Evolutionary conservation across 2,888 invertebrate genomes (phyloP).

Genomic region (Drosophila recens): DNA sequence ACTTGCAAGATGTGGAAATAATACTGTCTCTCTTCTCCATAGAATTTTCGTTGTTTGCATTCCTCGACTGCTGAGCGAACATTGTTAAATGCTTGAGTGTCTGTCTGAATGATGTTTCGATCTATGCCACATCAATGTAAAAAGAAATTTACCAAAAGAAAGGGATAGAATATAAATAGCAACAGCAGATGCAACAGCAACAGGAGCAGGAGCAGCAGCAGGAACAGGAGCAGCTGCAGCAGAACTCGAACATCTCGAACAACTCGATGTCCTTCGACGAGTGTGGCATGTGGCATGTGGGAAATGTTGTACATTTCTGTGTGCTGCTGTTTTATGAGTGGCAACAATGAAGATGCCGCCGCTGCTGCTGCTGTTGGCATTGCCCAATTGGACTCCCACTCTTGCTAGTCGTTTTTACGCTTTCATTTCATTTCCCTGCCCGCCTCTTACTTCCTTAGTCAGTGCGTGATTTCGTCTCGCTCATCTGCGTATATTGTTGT

Average conservation of each 20-base stretch:
- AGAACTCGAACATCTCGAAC: slow-evolving; percentile 37
- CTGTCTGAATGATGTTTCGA: slow-evolving; percentile 6
- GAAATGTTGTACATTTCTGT: slow-evolving; percentile 53
- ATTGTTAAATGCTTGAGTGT: slow-evolving; percentile 15
- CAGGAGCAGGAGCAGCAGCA: slow-evolving; percentile 21
- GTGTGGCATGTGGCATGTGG: slow-evolving; percentile 62
- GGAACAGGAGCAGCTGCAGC: slow-evolving; percentile 21
- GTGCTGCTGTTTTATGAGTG: slow-evolving; percentile 52
- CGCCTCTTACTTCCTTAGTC: neutral
- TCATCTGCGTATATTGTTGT: slow-evolving; percentile 20
- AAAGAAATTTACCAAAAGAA: slow-evolving; percentile 49
- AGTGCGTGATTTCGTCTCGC: slow-evolving; percentile 53
- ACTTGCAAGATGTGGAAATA: neutral
- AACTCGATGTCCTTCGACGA: slow-evolving; percentile 46
- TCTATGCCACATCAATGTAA: slow-evolving; percentile 46
- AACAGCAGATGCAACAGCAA: slow-evolving; percentile 25
- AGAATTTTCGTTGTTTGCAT: slow-evolving; percentile 46
- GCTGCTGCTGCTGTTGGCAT: slow-evolving; percentile 2
- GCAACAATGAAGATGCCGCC: slow-evolving; percentile 44
- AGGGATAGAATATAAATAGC: slow-evolving; percentile 10
- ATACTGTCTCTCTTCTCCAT: neutral
- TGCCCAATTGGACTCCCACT: slow-evolving; percentile 44
- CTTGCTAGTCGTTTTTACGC: slow-evolving; percentile 15
- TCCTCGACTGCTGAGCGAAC: slow-evolving; percentile 33
- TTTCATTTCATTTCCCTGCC: neutral